Evolutionary conservation across 2,797 vertebrate species (phyloP).

Genomic region (Coccyzus lansbergi): DNA sequence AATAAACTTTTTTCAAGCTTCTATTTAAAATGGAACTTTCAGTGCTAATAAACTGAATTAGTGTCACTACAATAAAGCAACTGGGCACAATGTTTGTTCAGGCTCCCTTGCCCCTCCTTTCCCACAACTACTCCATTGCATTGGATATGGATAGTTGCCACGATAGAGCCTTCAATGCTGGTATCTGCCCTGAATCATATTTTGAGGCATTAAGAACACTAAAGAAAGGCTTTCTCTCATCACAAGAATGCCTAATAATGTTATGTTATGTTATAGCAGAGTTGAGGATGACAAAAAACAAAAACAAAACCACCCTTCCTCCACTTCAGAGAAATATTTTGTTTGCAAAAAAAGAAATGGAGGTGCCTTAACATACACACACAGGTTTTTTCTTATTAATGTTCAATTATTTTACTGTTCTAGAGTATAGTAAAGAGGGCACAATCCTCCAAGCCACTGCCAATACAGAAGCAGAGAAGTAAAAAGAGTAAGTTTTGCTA

Average conservation of each 20-base stretch:
- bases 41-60: neutral
- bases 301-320: neutral
- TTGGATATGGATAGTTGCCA: neutral
- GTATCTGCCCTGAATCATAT: neutral
- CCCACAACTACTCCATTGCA: neutral
- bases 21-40: neutral
- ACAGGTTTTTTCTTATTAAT: neutral
- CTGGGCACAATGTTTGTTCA: neutral
- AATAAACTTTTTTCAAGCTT: neutral
- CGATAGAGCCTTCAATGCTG: neutral
- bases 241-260: neutral
- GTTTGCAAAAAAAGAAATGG: neutral
- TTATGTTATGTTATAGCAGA: neutral
- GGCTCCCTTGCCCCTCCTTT: fast-evolving
- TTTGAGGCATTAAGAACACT: neutral
- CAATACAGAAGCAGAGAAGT: neutral
- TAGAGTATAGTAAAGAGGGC: neutral
- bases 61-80: neutral
- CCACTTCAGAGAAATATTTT: neutral
- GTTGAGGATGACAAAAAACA: neutral
- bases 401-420: neutral
- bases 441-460: neutral
- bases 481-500: neutral
- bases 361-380: fast-evolving
- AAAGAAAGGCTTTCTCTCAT: neutral